These are phyloP conservation scores for Pogona vitticeps DNA, from an alignment of 2,113 vertebrate species.

Conservation along the genomic window DNA sequence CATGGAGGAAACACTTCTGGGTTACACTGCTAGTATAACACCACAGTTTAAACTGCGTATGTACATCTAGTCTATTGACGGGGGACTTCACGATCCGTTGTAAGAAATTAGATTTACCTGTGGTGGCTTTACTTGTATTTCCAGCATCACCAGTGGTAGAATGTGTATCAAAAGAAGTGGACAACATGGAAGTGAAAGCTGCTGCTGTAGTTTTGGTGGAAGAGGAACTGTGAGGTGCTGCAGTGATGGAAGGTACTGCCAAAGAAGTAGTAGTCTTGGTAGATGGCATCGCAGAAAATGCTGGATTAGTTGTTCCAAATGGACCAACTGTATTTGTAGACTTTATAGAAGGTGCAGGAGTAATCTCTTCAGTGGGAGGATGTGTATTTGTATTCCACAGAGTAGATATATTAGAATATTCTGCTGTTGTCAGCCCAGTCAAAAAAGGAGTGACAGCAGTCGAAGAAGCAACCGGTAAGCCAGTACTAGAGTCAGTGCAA, in stretches of 20 bases:
- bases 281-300: slow-evolving; percentile 7
- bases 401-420: not conserved
- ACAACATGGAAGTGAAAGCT: slow-evolving; percentile 41
- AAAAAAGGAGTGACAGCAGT: not conserved
- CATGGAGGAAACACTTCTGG: not conserved
- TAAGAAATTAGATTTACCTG: slow-evolving; percentile 68
- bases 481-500: slow-evolving; percentile 30
- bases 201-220: slow-evolving; percentile 40
- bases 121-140: slow-evolving; percentile 33
- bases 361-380: slow-evolving; percentile 16
- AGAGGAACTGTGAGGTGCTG: slow-evolving; percentile 47
- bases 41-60: not conserved
- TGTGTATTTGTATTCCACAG: slow-evolving; percentile 20
- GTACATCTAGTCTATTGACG: not conserved
- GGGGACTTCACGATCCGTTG: not conserved
- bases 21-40: not conserved
- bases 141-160: slow-evolving; percentile 26
- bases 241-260: slow-evolving; percentile 11
- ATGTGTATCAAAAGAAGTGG: slow-evolving; percentile 26
- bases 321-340: not conserved
- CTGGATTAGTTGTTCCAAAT: slow-evolving; percentile 35
- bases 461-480: not conserved
- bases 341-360: slow-evolving; percentile 17
- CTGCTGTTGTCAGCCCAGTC: not conserved
- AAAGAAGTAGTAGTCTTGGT: slow-evolving; percentile 24